A percentile compares a stretch with the other conserved stretches of the same genome.
These are phyloP conservation scores for Solea solea DNA, from an alignment of 2,113 vertebrate species.

Conservation along the genomic window DNA sequence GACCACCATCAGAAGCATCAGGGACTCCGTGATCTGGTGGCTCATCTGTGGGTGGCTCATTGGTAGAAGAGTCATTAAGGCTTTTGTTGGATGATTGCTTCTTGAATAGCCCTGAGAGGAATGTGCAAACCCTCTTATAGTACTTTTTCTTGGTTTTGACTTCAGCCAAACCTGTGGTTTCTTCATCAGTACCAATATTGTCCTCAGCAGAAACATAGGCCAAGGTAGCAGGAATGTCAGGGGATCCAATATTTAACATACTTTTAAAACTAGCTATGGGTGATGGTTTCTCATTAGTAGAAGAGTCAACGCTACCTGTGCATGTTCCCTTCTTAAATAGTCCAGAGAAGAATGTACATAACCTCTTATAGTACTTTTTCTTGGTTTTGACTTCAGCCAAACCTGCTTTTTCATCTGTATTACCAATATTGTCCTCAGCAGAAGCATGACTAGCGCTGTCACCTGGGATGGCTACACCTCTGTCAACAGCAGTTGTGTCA, in stretches of 20 bases:
- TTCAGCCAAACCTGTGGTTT: background rate
- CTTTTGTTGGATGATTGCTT: background rate
- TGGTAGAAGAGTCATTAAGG: background rate
- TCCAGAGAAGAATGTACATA: background rate
- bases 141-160: background rate
- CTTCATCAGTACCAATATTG: background rate
- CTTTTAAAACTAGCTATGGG: background rate
- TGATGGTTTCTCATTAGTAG: background rate
- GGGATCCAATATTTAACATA: background rate
- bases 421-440: background rate
- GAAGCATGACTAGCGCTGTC: too few species aligned
- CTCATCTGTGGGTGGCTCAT: background rate
- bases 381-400: background rate
- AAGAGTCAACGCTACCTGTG: background rate
- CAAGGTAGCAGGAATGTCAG: background rate
- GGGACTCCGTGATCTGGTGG: background rate
- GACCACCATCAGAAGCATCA: too few species aligned
- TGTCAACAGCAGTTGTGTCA: background rate
- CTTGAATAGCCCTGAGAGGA: background rate
- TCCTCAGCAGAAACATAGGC: background rate
- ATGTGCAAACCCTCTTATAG: background rate
- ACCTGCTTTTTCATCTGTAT: background rate
- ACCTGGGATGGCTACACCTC: too few species aligned
- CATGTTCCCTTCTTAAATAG: background rate
- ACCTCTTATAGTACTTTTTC: background rate